Base-by-base conservation (phyloP, 2,888 invertebrate genomes). In the Alentia gelatinosa region DNA sequence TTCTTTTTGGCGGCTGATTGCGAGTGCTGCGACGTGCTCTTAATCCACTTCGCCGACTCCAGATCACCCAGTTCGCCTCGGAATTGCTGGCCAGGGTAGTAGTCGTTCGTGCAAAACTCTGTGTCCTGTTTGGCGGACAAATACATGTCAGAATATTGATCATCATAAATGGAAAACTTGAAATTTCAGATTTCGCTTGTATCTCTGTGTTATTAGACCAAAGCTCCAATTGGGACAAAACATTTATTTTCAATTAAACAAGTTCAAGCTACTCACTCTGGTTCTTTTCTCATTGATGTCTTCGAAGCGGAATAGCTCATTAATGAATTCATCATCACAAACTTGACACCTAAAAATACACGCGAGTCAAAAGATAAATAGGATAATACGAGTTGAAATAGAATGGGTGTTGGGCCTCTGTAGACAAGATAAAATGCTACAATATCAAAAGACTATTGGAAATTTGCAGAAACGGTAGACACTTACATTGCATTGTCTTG, bases 1-100 rank as follows among this genome's bases (percentile, higher is more conserved):
- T 93, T 93, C 40, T 92, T 93, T 50, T 94, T 92, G 5, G 93
- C 92, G 23, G 93, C 91, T 68, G 93, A 93, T 56, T 94, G 93
- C 33, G 92, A 92, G 89, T 94, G 93, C 39, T 93, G 92, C 37
- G 94, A 94, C 15, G 96, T 95, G 7, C 94, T 93, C 91, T 97
- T 97, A 35, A 98, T 96, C 98, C 98, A 98, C 94, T 97, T 97
- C 0, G 98, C 98, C 92, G 97, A 97, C 94, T 98, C 98, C 91
- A 98, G 96, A 75, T 97, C 97, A 26, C 97, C 97, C 35, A 98
- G 96, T 0, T 97, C 97, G 0, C 98, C 98, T 94, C 97, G 97
- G 75, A 98, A 97, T 93, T 97, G 97, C 95, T 98, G 97, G 0
- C 97, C 97, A n/a, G 97, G 97, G 96, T 97, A 98, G 95, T 97